phyloP scores from a whole-genome alignment of 23 tunicate species.

The Aplidium turbinatum region DNA sequence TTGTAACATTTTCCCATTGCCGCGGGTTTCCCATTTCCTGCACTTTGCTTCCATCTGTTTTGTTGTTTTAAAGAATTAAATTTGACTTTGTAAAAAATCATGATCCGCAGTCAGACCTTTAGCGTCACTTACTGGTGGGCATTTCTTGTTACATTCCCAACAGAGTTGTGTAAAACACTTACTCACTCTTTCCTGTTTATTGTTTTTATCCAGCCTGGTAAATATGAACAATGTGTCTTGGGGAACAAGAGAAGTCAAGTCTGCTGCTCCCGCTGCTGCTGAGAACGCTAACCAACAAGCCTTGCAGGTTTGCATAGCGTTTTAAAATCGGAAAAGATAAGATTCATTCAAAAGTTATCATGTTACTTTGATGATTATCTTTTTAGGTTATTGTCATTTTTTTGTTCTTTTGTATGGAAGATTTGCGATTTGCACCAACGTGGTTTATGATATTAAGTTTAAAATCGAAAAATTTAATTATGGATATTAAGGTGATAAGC shows the following conservation, averaged over 20 bases:
- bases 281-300: slow-evolving; percentile 50
- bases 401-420: not conserved
- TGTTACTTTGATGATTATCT: not conserved
- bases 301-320: slow-evolving; percentile 27
- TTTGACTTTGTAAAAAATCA: too few relatives aligned
- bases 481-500: too few relatives aligned
- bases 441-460: too few relatives aligned
- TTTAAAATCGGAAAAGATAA: not conserved
- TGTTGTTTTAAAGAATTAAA: too few relatives aligned
- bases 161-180: not conserved
- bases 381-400: not conserved
- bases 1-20: too few relatives aligned
- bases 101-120: too few relatives aligned
- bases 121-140: too few relatives aligned
- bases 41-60: not conserved
- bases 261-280: slow-evolving; percentile 22
- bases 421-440: not conserved
- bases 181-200: too few relatives aligned
- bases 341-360: not conserved
- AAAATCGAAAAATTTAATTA: too few relatives aligned
- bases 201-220: slow-evolving; percentile 61
- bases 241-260: slow-evolving; percentile 95
- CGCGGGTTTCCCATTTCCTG: not conserved
- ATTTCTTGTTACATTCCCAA: not conserved
- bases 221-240: slow-evolving; percentile 98